These are phyloP conservation scores for Dynastes grantii DNA, from an alignment of 2,888 invertebrate genomes.

Conservation along the genomic window DNA sequence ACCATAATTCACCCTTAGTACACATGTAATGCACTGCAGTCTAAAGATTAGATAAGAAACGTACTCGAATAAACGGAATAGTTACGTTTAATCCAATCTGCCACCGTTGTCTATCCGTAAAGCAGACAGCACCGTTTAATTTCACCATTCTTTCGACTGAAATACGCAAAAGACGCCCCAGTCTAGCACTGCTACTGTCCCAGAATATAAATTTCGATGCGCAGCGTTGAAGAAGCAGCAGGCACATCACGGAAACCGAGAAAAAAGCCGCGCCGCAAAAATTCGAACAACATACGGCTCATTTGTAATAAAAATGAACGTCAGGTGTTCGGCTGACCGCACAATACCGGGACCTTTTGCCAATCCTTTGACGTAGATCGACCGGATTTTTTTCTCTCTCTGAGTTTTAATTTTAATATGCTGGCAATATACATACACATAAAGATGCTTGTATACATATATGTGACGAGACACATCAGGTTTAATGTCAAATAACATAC, in stretches of 20 bases:
- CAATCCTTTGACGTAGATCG: conserved; percentile 45
- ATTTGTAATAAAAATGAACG: conserved; percentile 46
- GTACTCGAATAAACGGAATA: too few relatives aligned
- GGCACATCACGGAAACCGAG: conserved; percentile 28
- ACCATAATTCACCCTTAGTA: too few relatives aligned
- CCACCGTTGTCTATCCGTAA: conserved; percentile 5
- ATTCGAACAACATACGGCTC: conserved; percentile 40
- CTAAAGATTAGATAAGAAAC: not conserved
- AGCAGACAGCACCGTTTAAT: conserved; percentile 6
- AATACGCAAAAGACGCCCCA: not conserved
- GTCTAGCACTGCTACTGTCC: not conserved
- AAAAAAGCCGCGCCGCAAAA: conserved; percentile 26
- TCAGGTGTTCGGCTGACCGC: conserved; percentile 40
- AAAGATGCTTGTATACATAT: too few relatives aligned
- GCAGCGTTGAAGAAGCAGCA: conserved; percentile 9
- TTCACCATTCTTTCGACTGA: conserved; percentile 3
- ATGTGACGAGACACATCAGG: too few relatives aligned
- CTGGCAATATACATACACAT: not conserved
- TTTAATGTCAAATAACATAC: too few relatives aligned
- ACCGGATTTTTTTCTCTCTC: not conserved
- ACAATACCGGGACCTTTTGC: conserved; percentile 41
- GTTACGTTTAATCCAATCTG: conserved; percentile 11
- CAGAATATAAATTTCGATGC: conserved; percentile 41
- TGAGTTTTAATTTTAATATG: conserved; percentile 28
- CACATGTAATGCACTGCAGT: too few relatives aligned